Evolutionary conservation across 2,113 vertebrate genomes (phyloP), one percentile per base, ranked within the genome.

Genomic region (Eurypyga helias): DNA sequence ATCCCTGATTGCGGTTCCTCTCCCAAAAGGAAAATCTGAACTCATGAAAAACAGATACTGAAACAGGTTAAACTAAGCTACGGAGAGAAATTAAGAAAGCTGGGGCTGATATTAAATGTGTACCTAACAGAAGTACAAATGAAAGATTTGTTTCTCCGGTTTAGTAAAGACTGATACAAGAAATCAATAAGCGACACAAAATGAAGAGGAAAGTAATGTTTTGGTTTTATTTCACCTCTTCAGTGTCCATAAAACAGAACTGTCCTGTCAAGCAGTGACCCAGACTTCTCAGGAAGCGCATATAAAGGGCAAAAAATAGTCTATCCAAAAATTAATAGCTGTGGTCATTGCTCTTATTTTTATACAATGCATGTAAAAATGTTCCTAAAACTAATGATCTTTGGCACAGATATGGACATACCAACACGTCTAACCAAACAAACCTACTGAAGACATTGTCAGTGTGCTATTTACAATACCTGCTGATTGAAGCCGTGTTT

Each of bases 401-500:
- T 57, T 36, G 48, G 23, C 55, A 86, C 25, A 79, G 46, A 18
- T 19, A 38, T 6, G 26, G 34, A 65, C 33, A 51, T 18, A 45
- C 1, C 49, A 49, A 33, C 13, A 52, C 55, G 1, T 34, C 24
- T 28, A 55, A 66, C 2, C 57, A 36, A 8, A 13, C 48, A 61
- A 25, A 49, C 13, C 79, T 46, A 18, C 24, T 17, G 26, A 70
- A 43, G n/a, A 28, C 3, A 2, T 31, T 0, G n/a, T 31, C 28
- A 81, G 33, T 16, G 17, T 9, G 34, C 43, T 73, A 48, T 83
- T 49, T 77, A 34, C 60, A 62, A 18, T 98, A 99, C 99, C 99
- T 99, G 99, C 31, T 99, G 99, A 95, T 99, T 99, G 95, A 99
- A 99, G 79, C 99, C 99, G 16, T 99, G 99, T 67, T 99, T 99